phyloP scores from a whole-genome alignment of 2,888 invertebrate genomes.

The Kuschelorhynchus macadamiae region DNA sequence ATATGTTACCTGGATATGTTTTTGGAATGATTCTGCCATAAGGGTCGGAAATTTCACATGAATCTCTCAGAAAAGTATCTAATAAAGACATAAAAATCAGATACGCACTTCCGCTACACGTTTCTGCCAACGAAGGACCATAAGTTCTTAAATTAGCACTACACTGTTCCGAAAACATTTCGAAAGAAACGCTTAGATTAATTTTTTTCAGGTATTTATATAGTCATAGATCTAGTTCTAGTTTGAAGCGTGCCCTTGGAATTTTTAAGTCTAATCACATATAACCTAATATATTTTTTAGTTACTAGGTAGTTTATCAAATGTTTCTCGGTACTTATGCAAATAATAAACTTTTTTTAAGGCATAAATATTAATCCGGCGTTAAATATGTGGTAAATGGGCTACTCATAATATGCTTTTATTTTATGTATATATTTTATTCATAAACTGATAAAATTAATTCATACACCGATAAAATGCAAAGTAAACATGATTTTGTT shows the following conservation, averaged over 20 bases:
- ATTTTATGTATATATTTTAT: too few species aligned
- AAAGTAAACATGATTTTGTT: too few species aligned
- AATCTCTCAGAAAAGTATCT: constrained; percentile 72
- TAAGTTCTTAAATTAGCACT: not conserved
- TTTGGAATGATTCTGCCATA: constrained; percentile 15
- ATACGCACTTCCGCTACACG: constrained; percentile 73
- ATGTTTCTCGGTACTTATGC: constrained; percentile 7
- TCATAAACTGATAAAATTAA: too few species aligned
- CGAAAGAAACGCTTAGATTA: not conserved
- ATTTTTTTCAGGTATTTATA: not conserved
- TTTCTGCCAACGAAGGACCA: constrained; percentile 72
- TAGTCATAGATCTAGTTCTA: not conserved
- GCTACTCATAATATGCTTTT: too few species aligned
- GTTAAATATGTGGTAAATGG: too few species aligned
- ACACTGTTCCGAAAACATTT: constrained; percentile 17
- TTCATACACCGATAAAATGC: too few species aligned
- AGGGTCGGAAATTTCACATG: constrained; percentile 61
- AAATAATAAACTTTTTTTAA: not conserved
- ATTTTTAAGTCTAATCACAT: too few species aligned
- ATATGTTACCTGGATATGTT: constrained; percentile 19
- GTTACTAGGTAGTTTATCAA: too few species aligned
- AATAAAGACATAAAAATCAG: constrained; percentile 76
- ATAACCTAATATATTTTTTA: too few species aligned
- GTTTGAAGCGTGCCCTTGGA: too few species aligned
- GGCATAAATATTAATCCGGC: too few species aligned